Evolutionary conservation across 2,113 vertebrate genomes (phyloP), one percentile per base, ranked within the genome.

Genomic region (Phaetusa simplex): DNA sequence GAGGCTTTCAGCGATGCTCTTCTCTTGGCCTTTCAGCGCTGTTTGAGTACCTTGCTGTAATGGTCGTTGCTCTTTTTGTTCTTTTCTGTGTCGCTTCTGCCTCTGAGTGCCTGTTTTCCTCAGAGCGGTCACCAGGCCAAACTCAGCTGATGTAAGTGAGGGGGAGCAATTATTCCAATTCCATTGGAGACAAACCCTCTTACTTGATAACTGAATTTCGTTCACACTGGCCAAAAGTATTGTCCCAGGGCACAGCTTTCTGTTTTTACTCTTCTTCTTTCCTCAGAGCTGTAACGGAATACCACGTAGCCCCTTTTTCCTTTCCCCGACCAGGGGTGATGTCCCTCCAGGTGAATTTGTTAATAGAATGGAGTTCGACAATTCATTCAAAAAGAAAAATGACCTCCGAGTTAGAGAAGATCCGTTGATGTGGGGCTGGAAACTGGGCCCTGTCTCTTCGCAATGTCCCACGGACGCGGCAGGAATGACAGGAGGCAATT

Each of bases 401-500:
- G 11, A 42, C 27, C 29, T 88, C 58, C 1, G 14, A 45, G 15
- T 88, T 83, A 72, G 77, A 93, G 70, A 81, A 77, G 42, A 77
- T 53, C 15, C 0, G 0, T 69, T 87, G 81, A 56, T 0, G 2
- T 49, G 42, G 58, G 38, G 7, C 14, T 83, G 52, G 82, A 66
- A 91, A 66, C 58, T 53, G 89, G 47, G 50, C 53, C 40, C 72
- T 85, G 56, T 84, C 89, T 83, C 86, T 90, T 95, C 12, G 5
- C 69, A 64, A 0, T 43, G 66, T 66, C 86, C 81, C 38, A 21
- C 1, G 4, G 66, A 80, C 20, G 10, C 26, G 65, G 67, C 78
- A 83, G 89, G 43, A 79, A 45, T 53, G 88, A 96, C 87, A 90
- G 76, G 62, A 92, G 80, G 82, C 89, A 90, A 95, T 96, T 96